Evolutionary conservation across 2,113 vertebrate genomes (phyloP).

Genomic region (Phylloscopus whistleri): DNA sequence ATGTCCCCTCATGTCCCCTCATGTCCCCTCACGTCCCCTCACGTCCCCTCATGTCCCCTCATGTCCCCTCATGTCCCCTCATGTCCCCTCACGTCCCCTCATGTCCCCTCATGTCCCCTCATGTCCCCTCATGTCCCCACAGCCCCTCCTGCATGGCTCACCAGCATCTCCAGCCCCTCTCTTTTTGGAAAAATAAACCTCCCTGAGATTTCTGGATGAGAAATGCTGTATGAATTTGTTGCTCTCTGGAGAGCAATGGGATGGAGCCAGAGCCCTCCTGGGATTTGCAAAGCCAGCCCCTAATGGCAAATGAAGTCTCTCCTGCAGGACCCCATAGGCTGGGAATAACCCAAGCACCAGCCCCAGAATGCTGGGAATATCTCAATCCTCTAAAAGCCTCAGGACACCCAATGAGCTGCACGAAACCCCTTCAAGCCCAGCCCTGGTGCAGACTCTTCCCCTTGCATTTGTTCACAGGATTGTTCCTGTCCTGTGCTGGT

Average conservation of each 20-base stretch:
- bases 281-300: background rate
- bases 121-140: background rate
- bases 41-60: too few relatives aligned
- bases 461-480: background rate
- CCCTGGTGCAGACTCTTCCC: background rate
- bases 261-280: conserved; percentile 5
- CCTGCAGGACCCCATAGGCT: background rate
- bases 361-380: background rate
- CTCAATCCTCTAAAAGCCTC: background rate
- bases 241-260: background rate
- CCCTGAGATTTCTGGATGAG: background rate
- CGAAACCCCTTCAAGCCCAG: background rate
- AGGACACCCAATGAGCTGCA: background rate
- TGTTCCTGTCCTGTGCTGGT: background rate
- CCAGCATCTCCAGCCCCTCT: background rate
- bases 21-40: background rate
- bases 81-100: too few relatives aligned
- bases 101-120: too few relatives aligned
- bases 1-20: too few relatives aligned
- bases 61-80: background rate
- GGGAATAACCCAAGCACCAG: background rate
- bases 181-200: background rate
- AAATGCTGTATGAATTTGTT: background rate
- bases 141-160: rapidly evolving
- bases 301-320: conserved; percentile 4